Percentiles rank a stretch among this genome's conserved stretches.
These are phyloP conservation scores for Drosophila mettleri DNA, from an alignment of 2,888 invertebrate genomes.

Conservation along the genomic window DNA sequence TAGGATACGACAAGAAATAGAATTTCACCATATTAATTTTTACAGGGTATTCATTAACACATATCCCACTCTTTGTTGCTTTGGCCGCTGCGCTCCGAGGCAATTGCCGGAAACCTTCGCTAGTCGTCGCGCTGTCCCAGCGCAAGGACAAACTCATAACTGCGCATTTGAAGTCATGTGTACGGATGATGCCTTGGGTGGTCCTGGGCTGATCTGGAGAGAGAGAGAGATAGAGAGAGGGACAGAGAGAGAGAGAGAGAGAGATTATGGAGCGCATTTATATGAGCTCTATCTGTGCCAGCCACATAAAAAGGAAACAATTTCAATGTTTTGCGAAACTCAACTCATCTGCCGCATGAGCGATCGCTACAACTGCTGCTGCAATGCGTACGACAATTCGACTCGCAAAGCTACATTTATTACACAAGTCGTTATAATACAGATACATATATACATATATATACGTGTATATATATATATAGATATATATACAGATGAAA, in stretches of 20 bases:
- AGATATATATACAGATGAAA: constrained; percentile 9
- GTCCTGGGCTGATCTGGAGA: not conserved
- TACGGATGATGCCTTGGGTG: constrained; percentile 2
- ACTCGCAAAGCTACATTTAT: not conserved
- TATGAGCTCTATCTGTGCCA: constrained; percentile 19
- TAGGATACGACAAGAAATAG: not conserved
- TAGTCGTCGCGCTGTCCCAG: constrained; percentile 39
- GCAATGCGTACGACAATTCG: constrained; percentile 25
- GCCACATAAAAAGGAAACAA: constrained; percentile 31
- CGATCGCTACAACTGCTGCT: constrained; percentile 66
- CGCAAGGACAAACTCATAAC: constrained; percentile 56
- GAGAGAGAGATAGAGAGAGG: too few relatives aligned
- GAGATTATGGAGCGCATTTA: not conserved
- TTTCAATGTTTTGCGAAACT: constrained; percentile 40
- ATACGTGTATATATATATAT: constrained; percentile 5
- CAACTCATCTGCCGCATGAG: constrained; percentile 40
- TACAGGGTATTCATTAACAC: not conserved
- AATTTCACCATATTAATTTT: not conserved
- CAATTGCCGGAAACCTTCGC: constrained; percentile 63
- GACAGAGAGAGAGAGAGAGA: too few relatives aligned
- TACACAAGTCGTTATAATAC: not conserved
- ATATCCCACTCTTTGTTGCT: not conserved
- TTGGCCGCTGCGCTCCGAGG: constrained; percentile 21
- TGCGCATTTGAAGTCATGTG: constrained; percentile 29
- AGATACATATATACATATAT: not conserved